phyloP scores from a whole-genome alignment of 2,888 invertebrate species.

The Sarcophaga subvicina region DNA sequence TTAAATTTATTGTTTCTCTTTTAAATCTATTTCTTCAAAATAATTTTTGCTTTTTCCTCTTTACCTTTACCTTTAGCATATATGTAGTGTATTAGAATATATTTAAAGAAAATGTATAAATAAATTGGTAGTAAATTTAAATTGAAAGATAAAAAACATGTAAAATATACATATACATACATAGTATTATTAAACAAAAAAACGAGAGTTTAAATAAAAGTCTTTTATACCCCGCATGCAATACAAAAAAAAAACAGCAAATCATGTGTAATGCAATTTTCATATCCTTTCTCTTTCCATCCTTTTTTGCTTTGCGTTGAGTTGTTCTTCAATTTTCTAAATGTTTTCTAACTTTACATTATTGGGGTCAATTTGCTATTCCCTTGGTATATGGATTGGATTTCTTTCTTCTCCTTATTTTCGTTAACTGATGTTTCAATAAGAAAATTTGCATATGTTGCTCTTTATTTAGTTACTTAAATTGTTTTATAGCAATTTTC shows the following conservation, averaged over 20 bases:
- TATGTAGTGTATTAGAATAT: background rate
- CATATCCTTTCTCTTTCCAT: background rate
- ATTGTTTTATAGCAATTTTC: slow-evolving; percentile 4
- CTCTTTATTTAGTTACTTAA: slow-evolving; percentile 10
- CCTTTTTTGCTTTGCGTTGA: background rate
- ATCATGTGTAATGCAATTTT: slow-evolving; percentile 15
- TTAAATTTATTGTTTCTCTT: slow-evolving; percentile 4
- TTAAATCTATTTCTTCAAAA: slow-evolving; percentile 33
- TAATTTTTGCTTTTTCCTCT: background rate
- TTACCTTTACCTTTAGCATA: slow-evolving; percentile 8
- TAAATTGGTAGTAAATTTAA: slow-evolving; percentile 55
- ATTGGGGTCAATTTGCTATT: slow-evolving; percentile 39
- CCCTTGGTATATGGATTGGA: background rate
- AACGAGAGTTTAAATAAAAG: slow-evolving; percentile 21
- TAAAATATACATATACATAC: slow-evolving; percentile 10
- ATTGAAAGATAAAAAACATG: slow-evolving; percentile 12
- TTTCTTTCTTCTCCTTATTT: background rate
- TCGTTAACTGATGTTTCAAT: background rate
- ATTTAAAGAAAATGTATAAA: slow-evolving; percentile 20
- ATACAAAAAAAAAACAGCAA: background rate
- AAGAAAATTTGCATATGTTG: slow-evolving; percentile 29
- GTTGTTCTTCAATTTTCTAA: slow-evolving; percentile 22
- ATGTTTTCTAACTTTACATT: background rate
- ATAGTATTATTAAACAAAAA: slow-evolving; percentile 1
- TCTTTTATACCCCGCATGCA: slow-evolving; percentile 3